Base-by-base conservation (phyloP, 2,888 invertebrate species). In the Sceliomorpha sp. region DNA sequence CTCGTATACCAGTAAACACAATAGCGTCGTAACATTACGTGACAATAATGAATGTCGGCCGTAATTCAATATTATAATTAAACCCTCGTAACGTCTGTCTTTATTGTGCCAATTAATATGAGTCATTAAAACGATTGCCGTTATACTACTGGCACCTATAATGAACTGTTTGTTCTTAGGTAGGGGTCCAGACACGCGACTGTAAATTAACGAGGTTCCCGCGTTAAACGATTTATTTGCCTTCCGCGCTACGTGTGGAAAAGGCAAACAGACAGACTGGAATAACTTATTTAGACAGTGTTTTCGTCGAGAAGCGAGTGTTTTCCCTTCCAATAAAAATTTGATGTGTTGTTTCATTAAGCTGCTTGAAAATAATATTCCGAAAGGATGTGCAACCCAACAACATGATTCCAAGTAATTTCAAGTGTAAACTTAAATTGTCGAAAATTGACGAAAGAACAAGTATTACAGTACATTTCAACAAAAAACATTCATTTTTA, bases 61-160 rank as follows among this genome's bases (percentile, higher is more conserved):
- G 75, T 78, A 80, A 79, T 78, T 77, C 77, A 78, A 80, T 79
- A 78, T 78, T 78, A 78, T 78, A 79, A 79, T 80, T 77, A 79
- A 78, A 78, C 64, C 70, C 76, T 78, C 78, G 75, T 78, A 76
- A 79, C 44, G 39, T 40, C 48, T 62, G 60, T 74, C 59, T 78
- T 81, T 81, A 81, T 77, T 77, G 78, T 76, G 73, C 74, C 78
- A 79, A 81, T 81, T 81, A 78, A 79, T 77, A 77, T 72, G 75
- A 71, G 74, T 76, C 75, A 75, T 80, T 80, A 77, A 78, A 75
- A 70, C 74, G 72, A 77, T 79, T 70, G 75, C 75, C 64, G 75
- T 72, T 75, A 66, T 53, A 60, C 62, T 70, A 73, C 67, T 72
- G 68, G 56, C 70, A 74, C 67, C 71, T 73, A 74, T 73, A 72